Evolutionary conservation across 2,797 vertebrate species (phyloP), one percentile per base, ranked within the genome.

Genomic region (Callimico goeldii): DNA sequence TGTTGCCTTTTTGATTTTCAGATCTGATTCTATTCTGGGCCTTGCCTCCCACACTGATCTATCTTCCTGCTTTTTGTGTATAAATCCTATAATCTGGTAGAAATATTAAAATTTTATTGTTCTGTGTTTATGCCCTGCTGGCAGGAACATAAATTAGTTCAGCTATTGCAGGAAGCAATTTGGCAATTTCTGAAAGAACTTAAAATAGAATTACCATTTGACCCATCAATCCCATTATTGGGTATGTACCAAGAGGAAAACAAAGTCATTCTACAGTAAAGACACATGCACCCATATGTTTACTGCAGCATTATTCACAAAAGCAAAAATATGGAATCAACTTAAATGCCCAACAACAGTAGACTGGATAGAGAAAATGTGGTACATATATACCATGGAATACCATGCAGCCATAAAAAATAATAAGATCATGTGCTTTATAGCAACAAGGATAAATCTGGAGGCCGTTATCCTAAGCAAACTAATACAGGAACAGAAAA

Each of bases 91-190:
- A 30, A 14, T 61, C 30, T 77, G 30, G 48, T 43, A 84, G 10
- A 11, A 5, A 88, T 72, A 17, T 88, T 88, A 28, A 50, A 1
- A 13, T 33, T 67, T 52, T 80, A 7, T 72, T 70, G 13, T 48
- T 61, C 72, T 67, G 15, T 67, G 7, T 7, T 67, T 67, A n/a
- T n/a, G 33, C 33, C 33, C 64, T 67, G 33, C 64, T 67, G 7
- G 15, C 33, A 2, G 64, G 33, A 67, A 67, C 0, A 0, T 67
- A 67, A 67, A n/a, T n/a, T n/a, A 67, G 64, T 67, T 67, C 15
- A n/a, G 33, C 33, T 67, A n/a, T 67, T 67, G 7, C 64, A 67
- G 33, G 19, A 67, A 67, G 61, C 61, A 67, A 67, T 67, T 67
- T 67, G 64, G 64, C 15, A n/a, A 67, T 67, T n/a, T 67, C 17